Evolutionary conservation across 2,888 invertebrate genomes (phyloP), one percentile per base, ranked within the genome.

Genomic region (Pollenia griseotomentosa): DNA sequence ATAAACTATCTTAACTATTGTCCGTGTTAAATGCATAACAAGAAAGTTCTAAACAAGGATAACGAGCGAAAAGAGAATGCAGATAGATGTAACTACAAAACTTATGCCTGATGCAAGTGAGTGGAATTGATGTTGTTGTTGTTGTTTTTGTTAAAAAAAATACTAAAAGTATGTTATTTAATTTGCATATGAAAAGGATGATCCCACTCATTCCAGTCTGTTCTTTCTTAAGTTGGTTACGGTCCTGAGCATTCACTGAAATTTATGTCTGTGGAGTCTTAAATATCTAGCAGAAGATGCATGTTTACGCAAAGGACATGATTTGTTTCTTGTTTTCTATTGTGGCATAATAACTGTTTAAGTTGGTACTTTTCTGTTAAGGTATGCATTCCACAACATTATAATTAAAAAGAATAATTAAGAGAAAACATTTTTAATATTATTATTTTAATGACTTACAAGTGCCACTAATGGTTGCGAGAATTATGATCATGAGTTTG

Each of bases 111-210:
- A 19, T 63, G 48, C 12, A 51, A 46, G 14, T 46, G n/a, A 33
- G 5, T 33, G 33, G 33, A 33, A 33, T 40, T 40, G 7, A 19
- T 63, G 44, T n/a, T 53, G 48, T 66, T 63, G 44, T n/a, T 53
- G 48, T 66, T 57, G 14, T 11, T 46, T 55, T 16, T 33, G 9
- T 33, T 46, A 16, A 46, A 48, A 44, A 9, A 0, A 68, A 7
- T 53, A 10, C 23, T n/a, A 63, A 6, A 40, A 46, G 16, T 33
- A 19, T 65, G 44, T 48, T 57, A 81, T 73, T 81, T 40, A 73
- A 68, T 83, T 83, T 70, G 16, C 82, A 74, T 83, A 19, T 53
- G 46, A 74, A 81, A 33, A 48, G 57, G 19, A 73, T 65, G 48
- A 46, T 81, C 40, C 16, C 70, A 23, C 2, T 23, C 42, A n/a